Evolutionary conservation across 2,113 vertebrate genomes (phyloP).

Genomic region (Scortum barcoo): DNA sequence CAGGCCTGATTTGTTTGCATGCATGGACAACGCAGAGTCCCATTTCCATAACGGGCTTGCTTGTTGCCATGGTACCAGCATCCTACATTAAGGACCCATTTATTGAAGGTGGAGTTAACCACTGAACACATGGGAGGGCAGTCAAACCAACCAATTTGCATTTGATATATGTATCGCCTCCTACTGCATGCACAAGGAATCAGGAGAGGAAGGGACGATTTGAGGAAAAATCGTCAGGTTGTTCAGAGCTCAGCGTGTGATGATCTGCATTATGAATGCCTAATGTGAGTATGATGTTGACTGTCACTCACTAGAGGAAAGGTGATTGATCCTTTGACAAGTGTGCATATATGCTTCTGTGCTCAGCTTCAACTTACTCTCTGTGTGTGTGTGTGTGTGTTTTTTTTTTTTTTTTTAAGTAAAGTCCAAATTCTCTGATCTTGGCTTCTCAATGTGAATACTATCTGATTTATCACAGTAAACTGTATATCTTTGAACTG

Average conservation of each 20-base stretch:
- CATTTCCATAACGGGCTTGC: slow-evolving; percentile 58
- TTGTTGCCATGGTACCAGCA: slow-evolving; percentile 66
- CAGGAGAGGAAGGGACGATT: background rate
- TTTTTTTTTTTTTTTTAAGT: too few relatives aligned
- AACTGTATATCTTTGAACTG: too few relatives aligned
- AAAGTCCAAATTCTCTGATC: too few relatives aligned
- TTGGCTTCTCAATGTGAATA: too few relatives aligned
- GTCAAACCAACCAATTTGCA: slow-evolving; percentile 45
- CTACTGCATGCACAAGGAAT: slow-evolving; percentile 1
- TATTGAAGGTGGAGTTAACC: slow-evolving; percentile 39
- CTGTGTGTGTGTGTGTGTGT: background rate
- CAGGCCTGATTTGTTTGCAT: slow-evolving; percentile 56
- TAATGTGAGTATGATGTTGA: background rate
- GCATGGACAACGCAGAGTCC: slow-evolving; percentile 5
- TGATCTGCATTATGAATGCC: slow-evolving; percentile 13
- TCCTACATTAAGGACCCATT: slow-evolving; percentile 44
- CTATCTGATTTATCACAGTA: too few relatives aligned
- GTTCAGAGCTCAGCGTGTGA: slow-evolving; percentile 23
- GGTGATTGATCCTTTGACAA: background rate
- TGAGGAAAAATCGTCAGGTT: slow-evolving; percentile 13
- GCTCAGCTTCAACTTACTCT: background rate
- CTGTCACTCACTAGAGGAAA: background rate
- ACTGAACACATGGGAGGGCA: slow-evolving; percentile 28
- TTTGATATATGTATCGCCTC: slow-evolving; percentile 43
- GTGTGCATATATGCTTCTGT: background rate